phyloP scores from a whole-genome alignment of 2,797 vertebrate species.

The Sebastes paucispinis region DNA sequence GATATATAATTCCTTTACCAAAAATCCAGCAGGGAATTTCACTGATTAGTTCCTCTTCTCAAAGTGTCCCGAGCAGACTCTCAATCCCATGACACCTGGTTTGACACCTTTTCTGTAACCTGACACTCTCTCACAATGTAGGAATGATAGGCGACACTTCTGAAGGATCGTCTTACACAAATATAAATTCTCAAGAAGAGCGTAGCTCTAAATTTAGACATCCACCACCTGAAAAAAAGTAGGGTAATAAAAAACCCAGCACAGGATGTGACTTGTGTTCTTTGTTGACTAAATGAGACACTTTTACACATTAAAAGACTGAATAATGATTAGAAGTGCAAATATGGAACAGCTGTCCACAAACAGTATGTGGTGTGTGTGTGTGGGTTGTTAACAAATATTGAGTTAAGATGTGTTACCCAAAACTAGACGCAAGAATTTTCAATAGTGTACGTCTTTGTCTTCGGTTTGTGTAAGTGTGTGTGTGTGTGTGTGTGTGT shows the following conservation, averaged over 20 bases:
- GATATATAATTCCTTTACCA: background rate
- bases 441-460: constrained; percentile 7
- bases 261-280: background rate
- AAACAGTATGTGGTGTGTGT: constrained; percentile 12
- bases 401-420: constrained; percentile 18
- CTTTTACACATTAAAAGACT: background rate
- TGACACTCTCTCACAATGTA: background rate
- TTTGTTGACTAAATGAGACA: background rate
- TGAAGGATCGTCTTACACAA: background rate
- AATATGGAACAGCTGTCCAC: constrained; percentile 5
- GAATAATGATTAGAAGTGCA: background rate
- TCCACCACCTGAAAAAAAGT: background rate
- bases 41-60: background rate
- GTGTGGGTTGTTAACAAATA: constrained; percentile 24
- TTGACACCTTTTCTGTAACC: constrained; percentile 4
- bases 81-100: background rate
- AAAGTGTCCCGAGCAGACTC: background rate
- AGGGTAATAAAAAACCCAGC: background rate
- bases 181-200: background rate
- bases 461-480: constrained; percentile 24
- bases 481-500: constrained; percentile 3
- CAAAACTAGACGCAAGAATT: constrained; percentile 1
- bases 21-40: background rate
- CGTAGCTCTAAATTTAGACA: constrained; percentile 3
- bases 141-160: background rate